Evolutionary conservation across 2,888 invertebrate genomes (phyloP).

Genomic region (Papilio demoleus): DNA sequence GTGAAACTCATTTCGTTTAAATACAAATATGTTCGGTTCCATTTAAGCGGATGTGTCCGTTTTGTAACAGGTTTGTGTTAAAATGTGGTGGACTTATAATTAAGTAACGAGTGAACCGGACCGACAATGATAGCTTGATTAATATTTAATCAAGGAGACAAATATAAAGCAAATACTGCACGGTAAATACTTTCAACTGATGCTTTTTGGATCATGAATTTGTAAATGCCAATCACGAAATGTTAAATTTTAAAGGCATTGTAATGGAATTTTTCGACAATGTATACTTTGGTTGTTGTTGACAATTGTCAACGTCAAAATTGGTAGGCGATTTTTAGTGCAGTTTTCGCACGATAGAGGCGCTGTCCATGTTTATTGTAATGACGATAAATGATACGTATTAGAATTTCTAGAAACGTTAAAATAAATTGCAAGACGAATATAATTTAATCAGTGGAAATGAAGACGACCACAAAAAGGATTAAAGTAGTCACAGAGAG

Average conservation of each 20-base stretch:
- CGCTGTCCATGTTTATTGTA: no score
- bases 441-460: constrained; percentile 24
- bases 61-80: constrained; percentile 4
- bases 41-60: constrained; percentile 5
- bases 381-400: no score
- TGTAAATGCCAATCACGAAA: background rate
- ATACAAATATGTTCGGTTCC: background rate
- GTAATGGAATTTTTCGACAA: constrained; percentile 7
- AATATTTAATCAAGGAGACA: background rate
- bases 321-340: no score
- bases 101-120: constrained; percentile 10
- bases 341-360: no score
- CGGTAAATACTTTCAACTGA: constrained; percentile 15
- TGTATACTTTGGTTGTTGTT: no score
- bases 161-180: background rate
- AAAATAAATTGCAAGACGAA: background rate
- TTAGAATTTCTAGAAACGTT: background rate
- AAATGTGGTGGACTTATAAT: constrained; percentile 19
- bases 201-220: constrained; percentile 5
- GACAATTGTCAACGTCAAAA: no score
- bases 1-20: constrained; percentile 21
- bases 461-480: constrained; percentile 32
- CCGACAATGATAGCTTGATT: constrained; percentile 12
- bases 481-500: constrained; percentile 23
- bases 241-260: constrained; percentile 14